Base-by-base conservation (phyloP, 1,140 invertebrate genomes). In the Araneus ventricosus region DNA sequence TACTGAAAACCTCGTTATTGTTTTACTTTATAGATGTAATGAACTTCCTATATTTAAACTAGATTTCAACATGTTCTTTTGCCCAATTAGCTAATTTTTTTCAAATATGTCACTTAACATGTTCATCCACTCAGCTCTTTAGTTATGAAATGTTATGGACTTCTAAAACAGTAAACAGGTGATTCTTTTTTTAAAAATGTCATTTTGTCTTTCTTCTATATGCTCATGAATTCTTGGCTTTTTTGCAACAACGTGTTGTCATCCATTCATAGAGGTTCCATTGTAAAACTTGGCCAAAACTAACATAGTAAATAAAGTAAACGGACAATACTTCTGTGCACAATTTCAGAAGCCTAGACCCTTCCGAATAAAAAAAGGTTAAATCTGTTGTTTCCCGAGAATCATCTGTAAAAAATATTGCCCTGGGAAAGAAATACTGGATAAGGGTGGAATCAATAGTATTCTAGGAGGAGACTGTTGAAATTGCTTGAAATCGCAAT, bases 401-500 rank as follows among this genome's bases (percentile, higher is more conserved):
- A 41, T 82, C 80, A 45, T 52, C 80, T 39, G 41, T 82, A 82
- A 82, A 82, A 82, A 52, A 39, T 82, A 82, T 82, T 82, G 80
- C 80, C 37, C 27, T 45, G 80, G 41, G 80, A 52, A 41, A 82
- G n/a, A 82, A 82, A 45, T 45, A 41, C 37, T 82, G 39, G 80
- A 52, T 45, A 45, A n/a, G 41, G 80, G 41, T 27, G 80, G 80
- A 82, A 82, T 82, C 80, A 82, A 82, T 82, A 82, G 37, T 45
- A 82, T 82, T 82, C 80, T 52, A 52, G 80, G 24, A 82, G 80
- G 41, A 45, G 80, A 52, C 80, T 14, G 80, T 82, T 82, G 80
- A 82, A 82, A 82, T 82, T 82, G 80, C 80, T 82, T 24, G 80
- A 82, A 82, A 82, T 82, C 80, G 39, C 80, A 82, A 45, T 39